Evolutionary conservation across 2,888 invertebrate species (phyloP), one percentile per base, ranked within the genome.

Genomic region (Pyralis farinalis): DNA sequence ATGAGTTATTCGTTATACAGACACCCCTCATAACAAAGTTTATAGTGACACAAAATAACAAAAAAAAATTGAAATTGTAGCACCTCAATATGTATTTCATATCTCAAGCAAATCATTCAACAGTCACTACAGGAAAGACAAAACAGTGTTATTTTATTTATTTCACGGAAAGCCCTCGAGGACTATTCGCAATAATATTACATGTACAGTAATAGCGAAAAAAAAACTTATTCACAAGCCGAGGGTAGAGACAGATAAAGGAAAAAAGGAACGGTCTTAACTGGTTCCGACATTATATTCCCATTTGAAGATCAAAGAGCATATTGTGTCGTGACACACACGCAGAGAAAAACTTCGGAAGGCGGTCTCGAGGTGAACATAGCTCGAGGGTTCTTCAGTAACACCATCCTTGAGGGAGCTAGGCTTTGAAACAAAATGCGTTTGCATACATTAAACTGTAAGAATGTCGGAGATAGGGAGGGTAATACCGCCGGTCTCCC

Each of bases 391-490:
- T 69, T 69, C 74, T 76, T 64, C 52, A 75, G 72, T 75, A 82
- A 82, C 79, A 75, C 79, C 80, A 71, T 79, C 63, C 80, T 76
- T 75, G 71, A 78, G 86, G 84, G 87, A 80, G 75, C 76, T 64
- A 78, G 77, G 82, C 86, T 88, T 87, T 85, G 87, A 85, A 87
- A 88, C 87, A 88, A 88, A 88, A 87, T 88, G 87, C 87, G 87
- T 88, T 88, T 88, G 87, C 88, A 88, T 88, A 88, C 81, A 87
- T 88, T 87, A 87, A 88, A 87, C 78, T 84, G 74, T 85, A 85
- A 86, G 88, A 87, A 87, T 87, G 87, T 86, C 69, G 71, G 62
- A 86, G 85, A 87, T 84, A 84, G 80, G 76, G 81, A 74, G 79
- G 74, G 81, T 76, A 75, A 71, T 73, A 62, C 71, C 62, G 58